Base-by-base conservation (phyloP, 2,797 vertebrate species). In the Micropoecilia bifurca region DNA sequence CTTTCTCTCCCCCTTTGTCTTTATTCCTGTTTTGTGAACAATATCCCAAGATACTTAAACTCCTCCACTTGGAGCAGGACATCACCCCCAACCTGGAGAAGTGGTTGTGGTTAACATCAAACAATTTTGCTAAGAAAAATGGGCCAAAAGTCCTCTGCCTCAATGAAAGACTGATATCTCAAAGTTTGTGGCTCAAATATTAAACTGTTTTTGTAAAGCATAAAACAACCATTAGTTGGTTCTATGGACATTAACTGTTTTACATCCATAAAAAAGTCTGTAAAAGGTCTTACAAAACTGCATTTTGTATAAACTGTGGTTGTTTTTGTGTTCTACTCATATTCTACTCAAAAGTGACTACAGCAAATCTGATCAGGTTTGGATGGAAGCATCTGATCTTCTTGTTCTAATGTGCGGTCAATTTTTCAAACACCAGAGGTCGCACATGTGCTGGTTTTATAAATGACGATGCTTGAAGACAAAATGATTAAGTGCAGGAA, bases 341-440 rank as follows among this genome's bases (percentile, higher is more conserved):
- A 18, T 43, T 61, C 9, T 30, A 16, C 36, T 76, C 1, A 66
- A 61, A 72, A 25, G 28, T 71, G 9, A 33, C 71, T 0, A 30
- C 16, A 30, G 14, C 7, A 30, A 22, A 72, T 45, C 13, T n/a
- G 45, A 73, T 20, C 43, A 33, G 13, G 13, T 33, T 48, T 14
- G n/a, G 53, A 28, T 74, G n/a, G 10, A 59, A 30, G 50, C 3
- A 4, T 18, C 4, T 14, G 1, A 3, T 39, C 0, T 0, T 53
- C 47, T 61, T 2, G 9, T 28, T 61, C 41, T 4, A 20, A 3
- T 33, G 9, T 73, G 63, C 53, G 8, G 1, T 72, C 4, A 28
- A 2, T 48, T 9, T 57, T 86, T 4, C 47, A 4, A 79, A 79
- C 91, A 88, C 89, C 79, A 73, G 92, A 61, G 90, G 93, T 89